phyloP scores from a whole-genome alignment of 2,113 vertebrate species.

The Peucedramus taeniatus region DNA sequence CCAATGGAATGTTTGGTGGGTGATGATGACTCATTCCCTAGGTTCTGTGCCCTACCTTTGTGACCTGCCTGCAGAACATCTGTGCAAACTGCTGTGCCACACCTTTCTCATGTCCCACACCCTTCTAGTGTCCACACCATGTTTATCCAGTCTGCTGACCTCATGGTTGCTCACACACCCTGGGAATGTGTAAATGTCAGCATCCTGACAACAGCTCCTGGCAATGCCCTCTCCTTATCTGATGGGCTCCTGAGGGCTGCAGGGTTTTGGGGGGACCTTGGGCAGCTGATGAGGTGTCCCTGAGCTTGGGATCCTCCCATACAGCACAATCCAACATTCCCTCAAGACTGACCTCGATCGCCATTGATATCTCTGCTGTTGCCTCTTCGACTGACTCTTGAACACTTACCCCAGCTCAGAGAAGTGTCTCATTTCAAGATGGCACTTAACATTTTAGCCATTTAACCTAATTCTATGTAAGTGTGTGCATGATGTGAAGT shows the following conservation, averaged over 20 bases:
- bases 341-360: accelerated
- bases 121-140: too few species aligned
- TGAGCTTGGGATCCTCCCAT: background rate
- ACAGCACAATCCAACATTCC: background rate
- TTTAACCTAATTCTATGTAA: background rate
- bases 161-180: accelerated
- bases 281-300: background rate
- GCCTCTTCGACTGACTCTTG: accelerated
- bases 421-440: background rate
- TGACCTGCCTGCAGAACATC: background rate
- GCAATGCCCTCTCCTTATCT: background rate
- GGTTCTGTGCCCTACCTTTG: background rate
- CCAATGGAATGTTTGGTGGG: background rate
- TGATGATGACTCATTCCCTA: background rate
- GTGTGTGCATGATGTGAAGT: background rate
- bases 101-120: too few species aligned
- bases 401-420: background rate
- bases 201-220: accelerated
- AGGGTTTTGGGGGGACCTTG: background rate
- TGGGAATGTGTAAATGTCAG: background rate
- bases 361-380: background rate
- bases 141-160: background rate
- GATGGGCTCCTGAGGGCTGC: background rate
- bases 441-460: background rate
- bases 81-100: background rate